These are phyloP conservation scores for Griposia aprilina DNA, from an alignment of 2,888 invertebrate species.

Conservation along the genomic window DNA sequence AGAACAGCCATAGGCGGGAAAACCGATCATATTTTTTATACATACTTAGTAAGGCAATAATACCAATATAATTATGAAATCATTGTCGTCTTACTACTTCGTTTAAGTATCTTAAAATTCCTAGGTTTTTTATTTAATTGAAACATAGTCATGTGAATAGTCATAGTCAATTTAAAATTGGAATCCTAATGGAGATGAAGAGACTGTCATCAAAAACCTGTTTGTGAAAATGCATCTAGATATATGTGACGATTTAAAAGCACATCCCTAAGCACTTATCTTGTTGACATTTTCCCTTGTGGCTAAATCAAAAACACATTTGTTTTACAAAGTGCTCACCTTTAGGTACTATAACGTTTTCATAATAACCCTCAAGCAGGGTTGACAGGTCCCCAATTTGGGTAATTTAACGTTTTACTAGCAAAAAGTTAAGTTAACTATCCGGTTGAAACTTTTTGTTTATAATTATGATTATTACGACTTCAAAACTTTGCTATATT, in stretches of 20 bases:
- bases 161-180: not conserved
- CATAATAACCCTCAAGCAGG: not conserved
- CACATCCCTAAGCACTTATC: not conserved
- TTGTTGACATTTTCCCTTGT: conserved; percentile 8
- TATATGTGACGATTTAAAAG: not conserved
- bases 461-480: no score
- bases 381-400: not conserved
- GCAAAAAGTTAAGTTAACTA: no score
- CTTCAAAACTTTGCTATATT: not conserved
- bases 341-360: conserved; percentile 12
- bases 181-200: not conserved
- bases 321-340: conserved; percentile 36
- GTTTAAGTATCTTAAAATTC: not conserved
- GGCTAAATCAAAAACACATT: conserved; percentile 42
- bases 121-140: not conserved
- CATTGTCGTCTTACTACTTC: not conserved
- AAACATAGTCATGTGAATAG: not conserved
- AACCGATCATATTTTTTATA: not conserved
- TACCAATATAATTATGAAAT: not conserved
- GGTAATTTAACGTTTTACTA: conserved; percentile 8
- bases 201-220: not conserved
- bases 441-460: no score
- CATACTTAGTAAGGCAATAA: not conserved
- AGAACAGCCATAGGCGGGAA: not conserved
- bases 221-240: not conserved